Conservation (phyloP, 2,888 invertebrate genomes). For the Nycteola revayana region DNA sequence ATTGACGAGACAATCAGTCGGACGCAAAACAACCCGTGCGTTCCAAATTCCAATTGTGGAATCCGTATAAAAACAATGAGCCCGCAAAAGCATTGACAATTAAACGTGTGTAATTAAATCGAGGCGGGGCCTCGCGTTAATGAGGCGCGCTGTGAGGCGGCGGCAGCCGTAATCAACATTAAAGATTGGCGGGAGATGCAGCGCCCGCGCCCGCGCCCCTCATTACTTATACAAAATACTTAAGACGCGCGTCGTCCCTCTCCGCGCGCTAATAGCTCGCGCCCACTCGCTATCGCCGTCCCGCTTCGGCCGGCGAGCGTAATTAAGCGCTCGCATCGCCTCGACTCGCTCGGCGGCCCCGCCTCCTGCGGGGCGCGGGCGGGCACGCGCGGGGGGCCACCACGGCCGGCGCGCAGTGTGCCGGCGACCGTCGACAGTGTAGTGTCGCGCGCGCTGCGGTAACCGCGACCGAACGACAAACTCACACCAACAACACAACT, state of each 20-base stretch:
- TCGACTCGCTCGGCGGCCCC: constrained; percentile 70
- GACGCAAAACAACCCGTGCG: constrained; percentile 32
- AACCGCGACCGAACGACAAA: constrained; percentile 58
- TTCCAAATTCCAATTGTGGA: constrained; percentile 42
- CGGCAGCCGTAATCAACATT: constrained; percentile 79
- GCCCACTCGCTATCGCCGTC: constrained; percentile 80
- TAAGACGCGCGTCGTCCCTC: constrained; percentile 83
- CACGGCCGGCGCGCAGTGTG: constrained; percentile 73
- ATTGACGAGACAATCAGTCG: constrained; percentile 45
- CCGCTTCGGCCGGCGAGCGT: constrained; percentile 75
- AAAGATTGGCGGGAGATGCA: constrained; percentile 82
- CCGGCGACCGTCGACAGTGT: constrained; percentile 76
- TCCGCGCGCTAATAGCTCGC: constrained; percentile 86
- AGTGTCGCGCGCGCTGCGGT: constrained; percentile 66
- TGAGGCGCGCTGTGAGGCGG: constrained; percentile 78
- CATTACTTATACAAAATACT: constrained; percentile 83
- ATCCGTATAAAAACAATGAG: constrained; percentile 57
- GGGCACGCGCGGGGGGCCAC: constrained; percentile 50
- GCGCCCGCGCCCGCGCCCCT: constrained; percentile 77
- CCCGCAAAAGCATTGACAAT: constrained; percentile 54
- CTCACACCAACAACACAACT: constrained; percentile 68
- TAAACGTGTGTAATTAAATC: constrained; percentile 75
- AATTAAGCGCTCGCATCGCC: constrained; percentile 80
- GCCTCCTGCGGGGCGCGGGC: constrained; percentile 60
- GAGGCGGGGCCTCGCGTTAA: constrained; percentile 78